Base-by-base conservation (phyloP, 2,888 invertebrate genomes). In the Heteropelma amictum region DNA sequence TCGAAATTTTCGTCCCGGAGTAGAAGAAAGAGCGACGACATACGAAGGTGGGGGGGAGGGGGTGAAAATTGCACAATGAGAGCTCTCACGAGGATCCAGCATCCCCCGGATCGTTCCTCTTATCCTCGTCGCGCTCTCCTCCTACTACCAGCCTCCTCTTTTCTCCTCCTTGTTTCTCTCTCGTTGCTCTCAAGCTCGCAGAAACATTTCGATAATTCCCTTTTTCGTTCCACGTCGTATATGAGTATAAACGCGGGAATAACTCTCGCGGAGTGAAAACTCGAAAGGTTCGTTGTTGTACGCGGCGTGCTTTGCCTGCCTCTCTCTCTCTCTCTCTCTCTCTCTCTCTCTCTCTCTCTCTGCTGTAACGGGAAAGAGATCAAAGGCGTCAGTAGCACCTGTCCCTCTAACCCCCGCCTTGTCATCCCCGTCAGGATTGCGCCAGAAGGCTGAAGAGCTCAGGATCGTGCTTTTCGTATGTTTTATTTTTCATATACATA, bases 381-480 rank as follows among this genome's bases (percentile, higher is more conserved):
- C 89, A 89, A 89, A 89, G 89, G 89, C 88, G 89, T 89, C 89
- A 89, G 87, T 87, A 88, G 88, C 89, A 89, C 89, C 89, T 89
- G 89, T 88, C 88, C 72, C 87, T 86, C 85, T 83, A 68, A 86
- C 84, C 85, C 83, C 83, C 74, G 83, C 85, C 86, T 85, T 86
- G 88, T 88, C 87, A 88, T 87, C 87, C 74, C 72, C 84, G 80
- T 81, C 81, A 81, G 85, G 82, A 86, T 86, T 87, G 83, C 83
- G 84, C 85, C 85, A 85, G 84, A 81, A 85, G 85, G 82, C 81
- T 73, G 51, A 53, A 64, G 64, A 77, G 77, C 76, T 56, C 70
- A 42, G 30, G 23, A 58, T 42, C 53, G 60, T 63, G 56, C 14
- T 38, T 38, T 38, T 38, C 38, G 14, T 56, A 14, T 33, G 19